phyloP scores from a whole-genome alignment of 1,140 invertebrate species.

The Temnothorax longispinosus region DNA sequence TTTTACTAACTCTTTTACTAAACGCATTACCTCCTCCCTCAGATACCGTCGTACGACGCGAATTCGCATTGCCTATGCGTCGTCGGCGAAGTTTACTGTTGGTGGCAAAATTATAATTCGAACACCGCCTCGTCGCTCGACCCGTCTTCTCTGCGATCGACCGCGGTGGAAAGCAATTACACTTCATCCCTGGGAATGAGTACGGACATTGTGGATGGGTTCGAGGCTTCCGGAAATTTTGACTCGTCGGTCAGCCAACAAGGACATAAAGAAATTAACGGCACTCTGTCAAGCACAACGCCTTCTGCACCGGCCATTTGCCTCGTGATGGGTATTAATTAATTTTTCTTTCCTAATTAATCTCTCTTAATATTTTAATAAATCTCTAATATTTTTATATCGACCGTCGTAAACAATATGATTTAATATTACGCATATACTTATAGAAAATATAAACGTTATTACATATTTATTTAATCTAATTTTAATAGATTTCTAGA shows the following conservation, averaged over 20 bases:
- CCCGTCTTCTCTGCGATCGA: constrained; percentile 75
- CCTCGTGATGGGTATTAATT: constrained; percentile 80
- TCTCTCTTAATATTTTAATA: not conserved
- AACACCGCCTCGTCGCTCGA: constrained; percentile 77
- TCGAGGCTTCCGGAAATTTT: constrained; percentile 76
- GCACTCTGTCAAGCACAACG: constrained; percentile 62
- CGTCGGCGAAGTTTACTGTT: constrained; percentile 91
- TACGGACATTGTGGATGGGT: constrained; percentile 66
- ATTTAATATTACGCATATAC: not conserved
- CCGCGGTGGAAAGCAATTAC: constrained; percentile 75
- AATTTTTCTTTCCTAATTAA: not conserved
- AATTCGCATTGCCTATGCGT: constrained; percentile 91
- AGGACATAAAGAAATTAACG: constrained; percentile 67
- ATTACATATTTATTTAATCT: not conserved
- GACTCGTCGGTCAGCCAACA: constrained; percentile 61
- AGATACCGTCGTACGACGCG: constrained; percentile 86
- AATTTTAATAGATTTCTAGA: not conserved
- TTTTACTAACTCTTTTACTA: not conserved
- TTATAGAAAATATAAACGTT: not conserved
- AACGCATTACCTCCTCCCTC: not conserved
- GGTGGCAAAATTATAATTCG: constrained; percentile 89
- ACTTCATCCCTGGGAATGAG: constrained; percentile 64
- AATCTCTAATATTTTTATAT: not conserved
- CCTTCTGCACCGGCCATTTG: constrained; percentile 72
- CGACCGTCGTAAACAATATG: not conserved